Evolutionary conservation across 2,113 vertebrate species (phyloP), one percentile per base, ranked within the genome.

Genomic region (Scytalopus superciliaris): DNA sequence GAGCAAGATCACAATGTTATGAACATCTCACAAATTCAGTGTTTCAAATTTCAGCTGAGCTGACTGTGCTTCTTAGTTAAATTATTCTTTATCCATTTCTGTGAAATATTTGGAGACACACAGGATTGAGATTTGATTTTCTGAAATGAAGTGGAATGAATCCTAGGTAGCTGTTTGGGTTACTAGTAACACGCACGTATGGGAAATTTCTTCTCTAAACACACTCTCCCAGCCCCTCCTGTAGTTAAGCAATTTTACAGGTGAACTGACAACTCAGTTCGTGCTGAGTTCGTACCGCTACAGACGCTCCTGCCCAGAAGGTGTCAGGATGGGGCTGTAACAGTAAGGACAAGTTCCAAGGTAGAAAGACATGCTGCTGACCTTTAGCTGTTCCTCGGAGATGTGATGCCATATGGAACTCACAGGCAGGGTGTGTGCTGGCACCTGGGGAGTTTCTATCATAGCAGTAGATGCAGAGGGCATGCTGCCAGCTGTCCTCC

Each of bases 341-440:
- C 77, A 73, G 23, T 24, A 63, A 69, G 68, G 45, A 19, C 10
- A 60, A 67, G 35, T 39, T 14, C 22, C 55, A 66, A 57, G 23
- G 24, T 45, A 53, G 45, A 81, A 82, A 74, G n/a, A 49, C 42
- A 60, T 4, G 45, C 52, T 78, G 69, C 56, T 78, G 49, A 82
- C 42, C 74, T 91, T 81, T 50, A 57, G 7, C 17, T 18, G 31
- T 2, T 76, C 76, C 53, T 81, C 44, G 37, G 66, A 84, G 47
- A 74, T 12, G 7, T 4, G 60, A 40, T 42, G 42, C 42, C n/a
- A 31, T 18, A 49, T 12, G 55, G 39, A 91, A 30, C 30, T 78
- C 18, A 5, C 22, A 62, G 7, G 21, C 0, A 0, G 23, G 10
- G 10, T 30, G 31, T 3, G 7, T 24, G 37, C 50, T 53, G 69